Conservation (phyloP, 2,888 invertebrate genomes). For the Leucania comma region DNA sequence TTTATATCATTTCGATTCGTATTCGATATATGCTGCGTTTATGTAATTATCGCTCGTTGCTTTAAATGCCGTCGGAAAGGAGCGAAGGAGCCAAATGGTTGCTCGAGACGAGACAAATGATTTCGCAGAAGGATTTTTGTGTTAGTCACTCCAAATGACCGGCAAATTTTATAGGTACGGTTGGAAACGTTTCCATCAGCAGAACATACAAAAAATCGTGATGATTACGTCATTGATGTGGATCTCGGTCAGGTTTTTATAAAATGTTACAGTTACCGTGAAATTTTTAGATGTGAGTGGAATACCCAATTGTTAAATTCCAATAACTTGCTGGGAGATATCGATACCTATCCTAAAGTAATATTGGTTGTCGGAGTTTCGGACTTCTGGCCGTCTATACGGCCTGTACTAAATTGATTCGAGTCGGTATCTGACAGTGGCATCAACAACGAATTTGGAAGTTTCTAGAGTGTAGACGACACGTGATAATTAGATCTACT, state of each 20-base stretch:
- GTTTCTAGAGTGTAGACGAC: background rate
- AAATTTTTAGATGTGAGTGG: constrained; percentile 7
- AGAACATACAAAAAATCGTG: constrained; percentile 38
- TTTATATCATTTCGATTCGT: constrained; percentile 72
- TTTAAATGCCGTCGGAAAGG: constrained; percentile 49
- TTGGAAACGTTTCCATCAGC: constrained; percentile 36
- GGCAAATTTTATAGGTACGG: constrained; percentile 41
- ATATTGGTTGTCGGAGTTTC: background rate
- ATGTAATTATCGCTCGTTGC: constrained; percentile 71
- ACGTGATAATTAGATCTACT: background rate
- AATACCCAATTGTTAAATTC: constrained; percentile 3
- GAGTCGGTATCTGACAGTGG: background rate
- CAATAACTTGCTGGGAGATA: background rate
- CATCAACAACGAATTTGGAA: background rate
- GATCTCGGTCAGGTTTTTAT: constrained; percentile 32
- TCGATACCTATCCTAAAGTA: background rate
- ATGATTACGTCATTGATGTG: constrained; percentile 41
- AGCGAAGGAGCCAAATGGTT: constrained; percentile 41
- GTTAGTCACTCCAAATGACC: constrained; percentile 63
- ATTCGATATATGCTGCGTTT: constrained; percentile 72
- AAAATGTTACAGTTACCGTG: constrained; percentile 10
- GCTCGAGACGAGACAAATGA: constrained; percentile 57
- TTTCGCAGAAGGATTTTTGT: constrained; percentile 65
- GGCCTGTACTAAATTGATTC: background rate
- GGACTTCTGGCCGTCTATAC: background rate